Evolutionary conservation across 2,113 vertebrate species (phyloP).

Genomic region (Smithornis capensis): DNA sequence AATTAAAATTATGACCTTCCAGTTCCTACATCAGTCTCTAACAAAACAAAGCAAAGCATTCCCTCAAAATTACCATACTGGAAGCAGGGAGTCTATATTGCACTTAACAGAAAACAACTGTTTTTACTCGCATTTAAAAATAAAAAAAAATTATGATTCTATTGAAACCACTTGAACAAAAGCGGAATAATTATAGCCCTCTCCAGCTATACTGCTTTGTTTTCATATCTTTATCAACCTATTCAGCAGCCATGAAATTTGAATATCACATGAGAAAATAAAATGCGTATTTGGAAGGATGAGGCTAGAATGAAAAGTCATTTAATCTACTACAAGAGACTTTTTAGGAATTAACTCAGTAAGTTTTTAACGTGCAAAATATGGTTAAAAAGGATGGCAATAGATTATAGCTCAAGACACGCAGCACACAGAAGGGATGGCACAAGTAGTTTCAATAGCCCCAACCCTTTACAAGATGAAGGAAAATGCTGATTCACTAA

Average conservation of each 20-base stretch:
- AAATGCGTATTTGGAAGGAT: not conserved
- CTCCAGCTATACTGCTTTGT: not conserved
- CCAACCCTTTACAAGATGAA: not conserved
- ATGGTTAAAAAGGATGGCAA: not conserved
- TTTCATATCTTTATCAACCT: conserved; percentile 2
- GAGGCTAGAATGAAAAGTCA: not conserved
- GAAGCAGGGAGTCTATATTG: not conserved
- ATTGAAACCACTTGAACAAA: conserved; percentile 19
- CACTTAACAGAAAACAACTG: not conserved
- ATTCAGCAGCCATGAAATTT: not conserved
- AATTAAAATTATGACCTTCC: conserved; percentile 43
- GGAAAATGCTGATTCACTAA: not conserved
- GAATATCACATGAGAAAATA: not conserved
- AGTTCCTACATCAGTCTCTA: not conserved
- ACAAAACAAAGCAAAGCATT: conserved; percentile 19
- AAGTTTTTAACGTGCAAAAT: not conserved
- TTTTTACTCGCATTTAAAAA: not conserved
- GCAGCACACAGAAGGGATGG: not conserved
- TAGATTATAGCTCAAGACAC: not conserved
- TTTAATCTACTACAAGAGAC: not conserved
- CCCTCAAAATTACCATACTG: not conserved
- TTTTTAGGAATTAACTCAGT: conserved; percentile 1
- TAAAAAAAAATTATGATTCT: not conserved
- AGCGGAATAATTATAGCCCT: not conserved
- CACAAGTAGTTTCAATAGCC: not conserved